phyloP scores from a whole-genome alignment of 2,797 vertebrate species.

The Pseudochirops corinnae region DNA sequence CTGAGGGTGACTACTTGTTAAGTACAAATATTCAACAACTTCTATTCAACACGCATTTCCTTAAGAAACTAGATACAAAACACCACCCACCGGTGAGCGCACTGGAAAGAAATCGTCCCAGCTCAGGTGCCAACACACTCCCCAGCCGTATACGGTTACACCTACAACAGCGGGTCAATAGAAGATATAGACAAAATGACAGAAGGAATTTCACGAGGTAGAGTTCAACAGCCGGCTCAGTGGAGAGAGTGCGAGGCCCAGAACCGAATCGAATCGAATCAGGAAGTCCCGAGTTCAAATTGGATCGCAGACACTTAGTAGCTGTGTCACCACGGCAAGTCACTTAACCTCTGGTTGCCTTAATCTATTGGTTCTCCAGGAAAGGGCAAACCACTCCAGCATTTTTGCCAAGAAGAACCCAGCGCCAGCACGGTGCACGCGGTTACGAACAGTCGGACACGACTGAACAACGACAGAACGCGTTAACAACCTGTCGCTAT shows the following conservation, averaged over 20 bases:
- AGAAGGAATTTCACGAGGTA: too few species aligned
- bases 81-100: background rate
- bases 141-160: too few species aligned
- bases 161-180: background rate
- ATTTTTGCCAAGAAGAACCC: background rate
- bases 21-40: background rate
- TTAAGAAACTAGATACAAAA: background rate
- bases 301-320: background rate
- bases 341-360: background rate
- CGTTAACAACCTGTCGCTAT: background rate
- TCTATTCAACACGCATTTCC: background rate
- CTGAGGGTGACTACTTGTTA: background rate
- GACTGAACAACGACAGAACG: background rate
- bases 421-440: too few species aligned
- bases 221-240: too few species aligned
- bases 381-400: background rate
- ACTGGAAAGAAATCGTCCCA: background rate
- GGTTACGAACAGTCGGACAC: background rate
- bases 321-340: background rate
- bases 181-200: background rate
- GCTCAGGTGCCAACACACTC: background rate
- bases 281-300: background rate
- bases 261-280: background rate
- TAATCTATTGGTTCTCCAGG: background rate
- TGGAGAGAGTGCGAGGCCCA: too few species aligned